Percentiles rank a stretch among this genome's conserved stretches.
phyloP scores from a whole-genome alignment of 37 sponge, comb jelly and placozoan genomes.

The Tethya wilhelma region DNA sequence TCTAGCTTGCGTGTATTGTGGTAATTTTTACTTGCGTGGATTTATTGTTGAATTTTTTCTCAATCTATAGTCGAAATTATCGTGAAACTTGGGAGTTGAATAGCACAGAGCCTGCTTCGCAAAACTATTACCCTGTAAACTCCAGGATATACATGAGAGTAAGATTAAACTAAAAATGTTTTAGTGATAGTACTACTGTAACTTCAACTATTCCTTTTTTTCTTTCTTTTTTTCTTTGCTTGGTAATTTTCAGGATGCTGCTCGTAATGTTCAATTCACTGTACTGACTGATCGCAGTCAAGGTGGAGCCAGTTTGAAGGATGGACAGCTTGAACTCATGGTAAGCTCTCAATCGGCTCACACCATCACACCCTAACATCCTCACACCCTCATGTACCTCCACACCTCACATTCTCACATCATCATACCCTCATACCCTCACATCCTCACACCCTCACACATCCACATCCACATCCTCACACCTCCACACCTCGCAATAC shows the following conservation, averaged over 20 bases:
- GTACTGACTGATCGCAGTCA: constrained; percentile 92
- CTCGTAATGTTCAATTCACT: constrained; percentile 71
- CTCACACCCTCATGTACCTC: background rate
- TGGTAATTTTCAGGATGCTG: constrained; percentile 60
- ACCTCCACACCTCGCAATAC: background rate
- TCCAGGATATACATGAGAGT: constrained; percentile 65
- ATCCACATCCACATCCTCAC: background rate
- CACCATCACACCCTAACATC: background rate
- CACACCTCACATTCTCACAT: background rate
- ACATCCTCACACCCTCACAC: background rate
- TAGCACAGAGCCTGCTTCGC: constrained; percentile 88
- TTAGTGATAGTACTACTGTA: too few species aligned
- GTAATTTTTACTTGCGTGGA: too few species aligned
- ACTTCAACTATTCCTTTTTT: too few species aligned
- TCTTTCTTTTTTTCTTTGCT: too few species aligned
- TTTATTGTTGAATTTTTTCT: background rate
- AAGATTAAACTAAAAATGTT: background rate
- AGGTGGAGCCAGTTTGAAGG: constrained; percentile 83
- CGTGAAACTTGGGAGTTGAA: constrained; percentile 80
- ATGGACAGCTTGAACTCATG: constrained; percentile 75
- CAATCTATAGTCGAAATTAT: constrained; percentile 57
- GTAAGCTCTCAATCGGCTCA: background rate
- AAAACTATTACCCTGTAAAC: constrained; percentile 97
- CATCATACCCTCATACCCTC: background rate
- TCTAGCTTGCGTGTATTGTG: too few species aligned